Percentiles rank a stretch among this genome's conserved stretches.
Evolutionary conservation across 1,140 invertebrate genomes (phyloP).

Genomic region (Ceratina japonica): DNA sequence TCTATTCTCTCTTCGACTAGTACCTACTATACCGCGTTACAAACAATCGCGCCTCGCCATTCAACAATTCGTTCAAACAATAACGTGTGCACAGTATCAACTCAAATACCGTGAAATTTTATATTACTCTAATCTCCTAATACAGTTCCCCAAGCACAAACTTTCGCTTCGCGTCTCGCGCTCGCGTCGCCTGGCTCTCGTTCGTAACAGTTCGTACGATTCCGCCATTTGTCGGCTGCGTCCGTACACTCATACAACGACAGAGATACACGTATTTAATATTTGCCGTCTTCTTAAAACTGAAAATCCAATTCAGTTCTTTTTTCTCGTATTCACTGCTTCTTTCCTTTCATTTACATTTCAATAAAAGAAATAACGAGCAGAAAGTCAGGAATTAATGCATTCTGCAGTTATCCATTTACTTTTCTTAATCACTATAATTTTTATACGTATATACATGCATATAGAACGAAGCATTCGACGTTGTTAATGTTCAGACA

Average conservation of each 20-base stretch:
- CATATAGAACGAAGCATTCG: neutral
- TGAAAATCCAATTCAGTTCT: no score
- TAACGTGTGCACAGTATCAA: neutral
- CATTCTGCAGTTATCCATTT: no score
- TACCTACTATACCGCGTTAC: neutral
- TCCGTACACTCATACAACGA: conserved; percentile 13
- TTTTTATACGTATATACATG: no score
- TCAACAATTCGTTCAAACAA: neutral
- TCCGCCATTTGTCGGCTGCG: conserved; percentile 26
- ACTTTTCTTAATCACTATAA: no score
- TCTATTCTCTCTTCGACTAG: neutral
- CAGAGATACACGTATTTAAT: neutral
- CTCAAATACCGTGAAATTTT: neutral
- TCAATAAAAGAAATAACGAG: no score
- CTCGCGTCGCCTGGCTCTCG: no score
- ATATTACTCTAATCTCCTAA: no score
- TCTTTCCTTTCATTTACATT: no score
- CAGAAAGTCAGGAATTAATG: no score
- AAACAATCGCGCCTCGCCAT: no score
- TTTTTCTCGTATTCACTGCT: no score
- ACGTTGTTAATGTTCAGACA: neutral
- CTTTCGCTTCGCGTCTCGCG: conserved; percentile 26
- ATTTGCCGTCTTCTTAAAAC: no score
- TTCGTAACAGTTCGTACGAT: conserved; percentile 9
- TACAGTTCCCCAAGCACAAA: neutral